These are phyloP conservation scores for Rhinogobius similis DNA, from an alignment of 2,113 vertebrate genomes.

Conservation along the genomic window DNA sequence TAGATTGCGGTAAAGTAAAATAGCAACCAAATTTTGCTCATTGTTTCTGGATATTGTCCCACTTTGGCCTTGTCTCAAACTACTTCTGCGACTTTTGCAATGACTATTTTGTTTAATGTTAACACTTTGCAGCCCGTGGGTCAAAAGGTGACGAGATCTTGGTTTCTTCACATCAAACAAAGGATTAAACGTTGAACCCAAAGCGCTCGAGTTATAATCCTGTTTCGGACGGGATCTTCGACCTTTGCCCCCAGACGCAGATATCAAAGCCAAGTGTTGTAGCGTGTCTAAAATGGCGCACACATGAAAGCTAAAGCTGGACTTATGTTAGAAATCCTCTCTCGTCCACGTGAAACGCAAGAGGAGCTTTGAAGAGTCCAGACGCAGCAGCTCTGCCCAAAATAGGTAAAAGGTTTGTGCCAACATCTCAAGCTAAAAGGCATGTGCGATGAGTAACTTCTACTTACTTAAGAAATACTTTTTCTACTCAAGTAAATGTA, in stretches of 20 bases:
- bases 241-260: slow-evolving; percentile 52
- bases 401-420: not conserved
- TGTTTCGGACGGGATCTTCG: slow-evolving; percentile 37
- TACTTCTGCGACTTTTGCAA: no score
- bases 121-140: slow-evolving; percentile 4
- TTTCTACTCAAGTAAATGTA: no score
- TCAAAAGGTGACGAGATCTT: slow-evolving; percentile 46
- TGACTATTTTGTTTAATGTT: not conserved
- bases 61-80: no score
- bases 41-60: no score
- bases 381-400: slow-evolving; percentile 42
- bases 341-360: slow-evolving; percentile 34
- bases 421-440: no score
- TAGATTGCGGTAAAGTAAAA: no score
- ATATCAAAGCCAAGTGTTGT: slow-evolving; percentile 49
- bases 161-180: slow-evolving; percentile 12
- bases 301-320: slow-evolving; percentile 45
- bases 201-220: slow-evolving; percentile 52
- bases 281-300: slow-evolving; percentile 37
- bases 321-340: slow-evolving; percentile 37
- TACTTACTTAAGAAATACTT: no score
- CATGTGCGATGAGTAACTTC: no score
- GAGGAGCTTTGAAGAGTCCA: slow-evolving; percentile 59
- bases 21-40: no score
- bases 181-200: slow-evolving; percentile 53